Evolutionary conservation across 2,113 vertebrate genomes (phyloP).

Genomic region (Atherinomorus stipes): DNA sequence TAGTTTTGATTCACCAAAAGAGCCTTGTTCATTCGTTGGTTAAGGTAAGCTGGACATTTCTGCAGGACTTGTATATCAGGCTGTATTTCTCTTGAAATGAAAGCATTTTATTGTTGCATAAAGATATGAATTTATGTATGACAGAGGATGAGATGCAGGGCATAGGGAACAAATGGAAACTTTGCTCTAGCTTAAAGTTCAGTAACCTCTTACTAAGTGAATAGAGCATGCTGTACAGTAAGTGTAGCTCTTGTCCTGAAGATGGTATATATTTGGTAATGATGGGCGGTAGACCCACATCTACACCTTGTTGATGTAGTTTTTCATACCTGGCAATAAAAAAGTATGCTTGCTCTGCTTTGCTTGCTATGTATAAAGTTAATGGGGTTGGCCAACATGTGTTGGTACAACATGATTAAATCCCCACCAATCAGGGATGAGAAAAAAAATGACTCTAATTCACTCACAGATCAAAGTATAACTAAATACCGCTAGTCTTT

Average conservation of each 20-base stretch:
- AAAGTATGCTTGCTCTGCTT: too few relatives aligned
- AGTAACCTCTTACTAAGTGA: not conserved
- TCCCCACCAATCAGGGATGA: too few relatives aligned
- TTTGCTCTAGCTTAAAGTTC: not conserved
- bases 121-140: not conserved
- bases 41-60: not conserved
- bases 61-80: not conserved
- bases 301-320: too few relatives aligned
- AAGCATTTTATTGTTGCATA: not conserved
- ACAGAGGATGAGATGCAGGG: not conserved
- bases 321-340: too few relatives aligned
- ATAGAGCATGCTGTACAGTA: not conserved
- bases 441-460: too few relatives aligned
- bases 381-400: too few relatives aligned
- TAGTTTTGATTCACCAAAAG: not conserved
- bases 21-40: not conserved
- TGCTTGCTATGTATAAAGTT: too few relatives aligned
- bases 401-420: too few relatives aligned
- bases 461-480: not conserved
- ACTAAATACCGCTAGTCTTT: slow-evolving; percentile 7
- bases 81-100: too few relatives aligned
- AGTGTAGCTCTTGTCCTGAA: not conserved
- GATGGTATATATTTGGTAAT: not conserved
- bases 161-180: not conserved
- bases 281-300: too few relatives aligned